phyloP scores from a whole-genome alignment of 2,113 vertebrate genomes.

The Dromaius novaehollandiae region DNA sequence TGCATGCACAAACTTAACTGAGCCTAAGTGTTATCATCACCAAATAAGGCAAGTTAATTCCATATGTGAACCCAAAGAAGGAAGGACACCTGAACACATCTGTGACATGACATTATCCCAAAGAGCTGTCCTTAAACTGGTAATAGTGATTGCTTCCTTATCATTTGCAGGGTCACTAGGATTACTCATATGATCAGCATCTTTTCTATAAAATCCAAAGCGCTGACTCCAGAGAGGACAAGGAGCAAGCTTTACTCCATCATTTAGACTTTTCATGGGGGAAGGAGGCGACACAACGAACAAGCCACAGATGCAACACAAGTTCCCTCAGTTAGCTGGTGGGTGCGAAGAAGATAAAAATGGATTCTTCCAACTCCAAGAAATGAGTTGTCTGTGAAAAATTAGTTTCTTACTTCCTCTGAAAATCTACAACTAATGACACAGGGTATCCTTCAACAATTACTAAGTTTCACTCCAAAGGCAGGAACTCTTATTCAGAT shows the following conservation, averaged over 20 bases:
- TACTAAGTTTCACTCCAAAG: neutral
- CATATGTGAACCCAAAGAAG: neutral
- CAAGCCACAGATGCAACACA: neutral
- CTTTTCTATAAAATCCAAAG: neutral
- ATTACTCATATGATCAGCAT: neutral
- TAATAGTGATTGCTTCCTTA: neutral
- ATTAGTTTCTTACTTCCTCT: neutral
- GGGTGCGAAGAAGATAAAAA: neutral
- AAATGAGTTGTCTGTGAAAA: neutral
- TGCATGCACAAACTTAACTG: neutral
- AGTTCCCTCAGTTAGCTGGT: neutral
- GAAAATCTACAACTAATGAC: neutral
- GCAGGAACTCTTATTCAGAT: neutral
- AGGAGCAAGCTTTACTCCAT: neutral
- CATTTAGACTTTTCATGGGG: neutral
- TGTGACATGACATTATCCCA: neutral
- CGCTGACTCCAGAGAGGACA: too few relatives aligned
- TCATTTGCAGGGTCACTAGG: rapidly evolving
- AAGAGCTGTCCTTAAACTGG: neutral
- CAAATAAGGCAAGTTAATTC: neutral
- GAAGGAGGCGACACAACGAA: neutral
- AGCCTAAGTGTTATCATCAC: neutral
- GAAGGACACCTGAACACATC: neutral
- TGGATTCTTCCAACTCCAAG: neutral
- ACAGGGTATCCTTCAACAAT: neutral